Conservation (phyloP, 2,797 vertebrate species). For the Sebastolobus alascanus region DNA sequence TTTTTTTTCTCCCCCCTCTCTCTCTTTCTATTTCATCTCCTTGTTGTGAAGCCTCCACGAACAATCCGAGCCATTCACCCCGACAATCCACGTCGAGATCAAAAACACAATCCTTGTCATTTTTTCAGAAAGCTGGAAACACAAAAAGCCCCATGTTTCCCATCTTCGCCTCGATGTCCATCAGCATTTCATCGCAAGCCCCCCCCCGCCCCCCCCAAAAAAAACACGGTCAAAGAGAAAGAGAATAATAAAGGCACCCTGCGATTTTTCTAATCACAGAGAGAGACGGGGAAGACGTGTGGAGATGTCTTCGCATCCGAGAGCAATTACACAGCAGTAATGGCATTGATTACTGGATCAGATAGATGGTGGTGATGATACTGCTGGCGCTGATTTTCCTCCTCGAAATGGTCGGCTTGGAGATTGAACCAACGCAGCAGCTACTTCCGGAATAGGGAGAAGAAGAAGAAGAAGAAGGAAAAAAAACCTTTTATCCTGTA, state of each 20-base stretch:
- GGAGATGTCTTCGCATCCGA: constrained; percentile 57
- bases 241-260: constrained; percentile 44
- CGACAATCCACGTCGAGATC: constrained; percentile 70
- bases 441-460: constrained; percentile 84
- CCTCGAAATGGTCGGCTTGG: constrained; percentile 84
- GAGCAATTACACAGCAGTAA: constrained; percentile 61
- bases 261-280: constrained; percentile 43
- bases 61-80: constrained; percentile 65
- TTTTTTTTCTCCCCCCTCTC: constrained; percentile 27
- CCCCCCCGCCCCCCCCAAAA: neutral
- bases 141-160: constrained; percentile 58
- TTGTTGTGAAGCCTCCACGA: constrained; percentile 57
- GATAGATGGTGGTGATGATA: constrained; percentile 62
- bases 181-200: constrained; percentile 56
- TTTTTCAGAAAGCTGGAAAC: constrained; percentile 45
- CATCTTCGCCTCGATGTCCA: constrained; percentile 73
- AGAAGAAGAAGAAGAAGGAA: neutral
- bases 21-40: constrained; percentile 64
- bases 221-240: constrained; percentile 26
- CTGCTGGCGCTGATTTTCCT: constrained; percentile 72
- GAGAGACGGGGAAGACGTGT: constrained; percentile 16
- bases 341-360: constrained; percentile 68
- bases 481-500: constrained; percentile 42
- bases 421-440: constrained; percentile 83
- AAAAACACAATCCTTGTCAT: constrained; percentile 70